Base-by-base conservation (phyloP, 2,113 vertebrate species). In the Pleuronectes platessa region DNA sequence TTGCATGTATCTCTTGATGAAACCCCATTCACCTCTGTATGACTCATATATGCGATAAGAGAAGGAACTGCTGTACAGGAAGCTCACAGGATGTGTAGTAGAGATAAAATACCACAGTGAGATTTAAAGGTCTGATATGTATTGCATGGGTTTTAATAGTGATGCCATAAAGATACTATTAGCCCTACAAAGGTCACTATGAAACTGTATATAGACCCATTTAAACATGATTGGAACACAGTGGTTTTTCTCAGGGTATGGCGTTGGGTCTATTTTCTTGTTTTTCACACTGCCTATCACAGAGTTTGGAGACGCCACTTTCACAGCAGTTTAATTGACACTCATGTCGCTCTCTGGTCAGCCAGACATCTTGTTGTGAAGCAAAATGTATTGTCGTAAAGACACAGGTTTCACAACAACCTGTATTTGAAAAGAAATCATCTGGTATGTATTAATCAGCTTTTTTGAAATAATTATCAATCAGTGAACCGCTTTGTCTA, bases 11-110 rank as follows among this genome's bases (percentile, higher is more conserved):
- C 17, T 64, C 18, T 45, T 45, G 45, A 62, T 66, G 20, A 47
- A 51, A 53, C 59, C 65, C 40, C 26, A 55, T 51, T 64, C 23
- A 60, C 18, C 7, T 21, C n/a, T 35, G 69, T 31, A 68, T 74
- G 74, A 74, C 56, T 79, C 56, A 76, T 60, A 40, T 15, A 45
- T 27, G 35, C 31, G 18, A 65, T 21, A 69, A 40, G 27, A 67
- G 12, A 35, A 12, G 49, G 18, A 71, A 56, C 18, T 49, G 65
- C 65, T 59, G 42, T 51, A 20, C 18, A 47, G 61, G 20, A 45
- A 18, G 3, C 20, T 13, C 14, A 9, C 13, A n/a, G 4, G 5
- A 71, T 15, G 31, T 71, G 3, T 23, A 24, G 14, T 66, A 49
- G 24, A 70, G n/a, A 61, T 17, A 6, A 61, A 77, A 61, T 59